phyloP scores from a whole-genome alignment of 1,140 invertebrate species.

The Teleogryllus occipitalis region DNA sequence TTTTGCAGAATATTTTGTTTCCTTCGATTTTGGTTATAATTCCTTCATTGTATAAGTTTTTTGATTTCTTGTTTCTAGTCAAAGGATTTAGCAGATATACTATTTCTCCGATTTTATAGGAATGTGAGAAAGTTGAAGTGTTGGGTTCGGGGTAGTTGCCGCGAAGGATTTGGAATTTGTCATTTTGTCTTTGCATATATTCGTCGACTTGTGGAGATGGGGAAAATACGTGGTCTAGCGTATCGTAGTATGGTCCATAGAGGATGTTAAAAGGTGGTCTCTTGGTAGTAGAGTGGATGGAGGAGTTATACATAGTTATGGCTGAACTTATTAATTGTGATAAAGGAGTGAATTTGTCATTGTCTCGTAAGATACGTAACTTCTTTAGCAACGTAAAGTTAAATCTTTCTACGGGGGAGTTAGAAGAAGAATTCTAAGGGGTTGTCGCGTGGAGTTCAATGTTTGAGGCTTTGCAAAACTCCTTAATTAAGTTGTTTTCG shows the following conservation, averaged over 20 bases:
- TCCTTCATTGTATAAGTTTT: constrained; percentile 7
- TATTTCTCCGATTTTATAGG: not conserved
- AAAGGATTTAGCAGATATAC: not conserved
- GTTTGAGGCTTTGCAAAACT: not conserved
- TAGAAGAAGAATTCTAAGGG: not conserved
- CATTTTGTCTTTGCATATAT: not conserved
- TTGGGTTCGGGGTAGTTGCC: not conserved
- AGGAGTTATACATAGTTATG: not conserved
- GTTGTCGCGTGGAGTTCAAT: not conserved
- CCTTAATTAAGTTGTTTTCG: not conserved
- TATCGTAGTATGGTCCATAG: too few relatives aligned
- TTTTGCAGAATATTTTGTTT: not conserved
- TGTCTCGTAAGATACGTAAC: constrained; percentile 3
- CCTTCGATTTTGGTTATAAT: constrained; percentile 2
- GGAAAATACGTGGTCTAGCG: not conserved
- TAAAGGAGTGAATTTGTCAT: not conserved
- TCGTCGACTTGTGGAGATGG: not conserved
- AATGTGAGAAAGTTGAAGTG: not conserved
- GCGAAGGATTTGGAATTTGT: not conserved
- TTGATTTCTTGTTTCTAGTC: constrained; percentile 9
- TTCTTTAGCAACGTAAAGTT: not conserved
- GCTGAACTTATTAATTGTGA: not conserved
- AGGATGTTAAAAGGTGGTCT: not conserved
- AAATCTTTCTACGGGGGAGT: constrained; percentile 1
- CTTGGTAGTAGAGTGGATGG: not conserved